Evolutionary conservation across 2,113 vertebrate genomes (phyloP).

Genomic region (Neopipo cinnamomea): DNA sequence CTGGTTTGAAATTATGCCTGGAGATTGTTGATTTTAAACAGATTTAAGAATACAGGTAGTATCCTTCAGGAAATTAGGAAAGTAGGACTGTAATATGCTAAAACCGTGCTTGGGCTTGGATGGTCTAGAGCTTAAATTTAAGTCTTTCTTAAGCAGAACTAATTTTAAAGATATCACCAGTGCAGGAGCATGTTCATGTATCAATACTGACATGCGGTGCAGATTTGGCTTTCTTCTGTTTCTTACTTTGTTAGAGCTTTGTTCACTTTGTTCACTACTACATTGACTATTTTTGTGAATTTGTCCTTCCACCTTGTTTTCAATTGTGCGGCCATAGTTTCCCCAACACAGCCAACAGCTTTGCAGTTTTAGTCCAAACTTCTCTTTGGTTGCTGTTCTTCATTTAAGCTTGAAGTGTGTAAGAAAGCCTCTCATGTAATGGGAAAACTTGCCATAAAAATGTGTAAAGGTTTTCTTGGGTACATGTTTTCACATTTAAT

Average conservation of each 20-base stretch:
- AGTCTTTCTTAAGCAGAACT: conserved; percentile 32
- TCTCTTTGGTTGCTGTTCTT: conserved; percentile 36
- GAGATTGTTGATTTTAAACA: not conserved
- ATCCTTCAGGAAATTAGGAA: not conserved
- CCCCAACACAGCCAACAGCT: conserved; percentile 39
- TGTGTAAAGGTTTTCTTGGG: conserved; percentile 65
- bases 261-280: conserved; percentile 67
- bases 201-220: not conserved
- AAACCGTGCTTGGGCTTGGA: not conserved
- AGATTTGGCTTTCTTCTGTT: conserved; percentile 73
- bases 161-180: conserved; percentile 47
- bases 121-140: conserved; percentile 15
- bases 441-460: conserved; percentile 72
- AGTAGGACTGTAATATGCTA: not conserved
- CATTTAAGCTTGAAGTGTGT: conserved; percentile 69
- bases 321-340: not conserved
- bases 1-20: not conserved
- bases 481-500: conserved; percentile 65
- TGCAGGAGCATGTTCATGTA: conserved; percentile 9
- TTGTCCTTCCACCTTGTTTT: conserved; percentile 18
- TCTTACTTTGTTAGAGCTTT: conserved; percentile 62
- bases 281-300: conserved; percentile 45
- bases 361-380: conserved; percentile 66
- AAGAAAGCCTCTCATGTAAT: conserved; percentile 75
- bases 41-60: not conserved